Evolutionary conservation across 2,797 vertebrate species (phyloP).

Genomic region (Scyliorhinus canicula): DNA sequence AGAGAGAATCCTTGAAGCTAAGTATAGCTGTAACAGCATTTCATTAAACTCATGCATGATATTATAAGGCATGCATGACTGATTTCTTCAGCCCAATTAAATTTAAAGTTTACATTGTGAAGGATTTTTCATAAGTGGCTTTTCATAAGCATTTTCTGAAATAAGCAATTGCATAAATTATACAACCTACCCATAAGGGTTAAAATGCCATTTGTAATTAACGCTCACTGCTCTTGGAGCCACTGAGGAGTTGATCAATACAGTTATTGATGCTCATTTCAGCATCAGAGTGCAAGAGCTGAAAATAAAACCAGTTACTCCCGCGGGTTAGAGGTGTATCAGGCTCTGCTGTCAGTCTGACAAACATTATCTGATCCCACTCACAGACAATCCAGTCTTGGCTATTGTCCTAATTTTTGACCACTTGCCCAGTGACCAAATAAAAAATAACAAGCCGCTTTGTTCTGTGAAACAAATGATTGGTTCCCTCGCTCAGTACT

Average conservation of each 20-base stretch:
- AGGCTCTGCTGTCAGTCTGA: neutral
- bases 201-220: constrained; percentile 23
- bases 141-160: neutral
- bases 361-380: neutral
- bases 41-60: neutral
- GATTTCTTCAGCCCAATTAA: neutral
- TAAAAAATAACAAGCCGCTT: neutral
- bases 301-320: neutral
- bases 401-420: neutral
- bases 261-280: neutral
- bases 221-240: neutral
- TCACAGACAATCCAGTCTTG: no score
- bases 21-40: neutral
- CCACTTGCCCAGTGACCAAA: neutral
- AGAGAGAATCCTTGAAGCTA: constrained; percentile 7
- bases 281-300: neutral
- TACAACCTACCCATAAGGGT: neutral
- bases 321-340: no score
- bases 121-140: neutral
- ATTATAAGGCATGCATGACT: neutral
- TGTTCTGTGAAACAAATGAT: no score
- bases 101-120: neutral
- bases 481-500: no score
- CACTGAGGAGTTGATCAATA: neutral
- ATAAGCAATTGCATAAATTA: neutral